Base-by-base conservation (phyloP, 2,888 invertebrate genomes). In the Laspeyria flexula region DNA sequence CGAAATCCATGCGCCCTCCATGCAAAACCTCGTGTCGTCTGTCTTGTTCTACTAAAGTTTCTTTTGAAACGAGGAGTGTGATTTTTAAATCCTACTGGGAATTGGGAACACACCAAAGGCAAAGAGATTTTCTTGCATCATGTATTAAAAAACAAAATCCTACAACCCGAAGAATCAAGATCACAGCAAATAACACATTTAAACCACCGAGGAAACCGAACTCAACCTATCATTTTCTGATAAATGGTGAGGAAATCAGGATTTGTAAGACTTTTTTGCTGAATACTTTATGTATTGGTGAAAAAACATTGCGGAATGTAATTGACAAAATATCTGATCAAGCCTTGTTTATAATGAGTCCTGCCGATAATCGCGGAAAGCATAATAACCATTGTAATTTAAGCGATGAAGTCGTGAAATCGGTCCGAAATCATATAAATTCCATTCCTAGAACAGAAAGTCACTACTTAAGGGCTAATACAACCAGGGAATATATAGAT, bases 391-490 rank as follows among this genome's bases (percentile, higher is more conserved):
- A 64, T 44, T 37, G 42, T 40, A 64, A 58, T 10, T 27, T 64
- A 46, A 46, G 44, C 23, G 53, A 30, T 45, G 65, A 61, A 56
- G 51, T 61, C 30, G 11, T 48, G 4, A 15, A 68, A 62, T 60
- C 63, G 0, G 56, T 65, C 7, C 47, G 27, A 25, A 31, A 58
- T 44, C 67, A 69, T 35, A 69, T 64, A 43, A 57, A 69, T 34
- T 65, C 64, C 9, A 63, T 69, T 41, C 69, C 64, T 21, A 39
- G 53, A 37, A 61, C 47, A 27, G 64, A 69, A 39, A 69, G 65
- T 10, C 65, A 68, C 33, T 68, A 68, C 41, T 49, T 62, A 18
- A 43, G 63, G 35, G 62, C 63, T 6, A 58, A 61, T 21, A 56
- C 61, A 12, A 61, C 46, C 29, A 60, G 63, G 15, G 56, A 61